These are phyloP conservation scores for Hypercompe scribonia DNA, from an alignment of 2,888 invertebrate genomes.

Conservation along the genomic window DNA sequence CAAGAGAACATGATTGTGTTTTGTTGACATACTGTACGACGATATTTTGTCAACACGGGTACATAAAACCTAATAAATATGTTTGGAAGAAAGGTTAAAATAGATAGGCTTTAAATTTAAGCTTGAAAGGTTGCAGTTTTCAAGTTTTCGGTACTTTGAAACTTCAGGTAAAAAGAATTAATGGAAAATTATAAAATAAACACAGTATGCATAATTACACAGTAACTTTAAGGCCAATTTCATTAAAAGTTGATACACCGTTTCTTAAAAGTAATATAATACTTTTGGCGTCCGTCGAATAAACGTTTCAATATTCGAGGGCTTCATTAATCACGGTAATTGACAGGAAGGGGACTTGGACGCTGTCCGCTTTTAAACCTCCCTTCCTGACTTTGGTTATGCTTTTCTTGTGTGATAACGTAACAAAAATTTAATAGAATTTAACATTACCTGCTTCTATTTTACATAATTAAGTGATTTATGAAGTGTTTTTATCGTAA, in stretches of 20 bases:
- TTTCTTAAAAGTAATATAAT: constrained; percentile 77
- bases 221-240: constrained; percentile 55
- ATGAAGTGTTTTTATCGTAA: no score
- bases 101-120: not conserved
- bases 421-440: constrained; percentile 55
- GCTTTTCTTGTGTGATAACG: constrained; percentile 68
- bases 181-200: constrained; percentile 31
- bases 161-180: constrained; percentile 5
- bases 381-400: constrained; percentile 52
- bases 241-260: constrained; percentile 77
- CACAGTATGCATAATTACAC: constrained; percentile 31
- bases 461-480: not conserved
- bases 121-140: not conserved
- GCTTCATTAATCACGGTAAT: constrained; percentile 85
- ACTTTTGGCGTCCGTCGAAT: constrained; percentile 79
- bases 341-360: constrained; percentile 79
- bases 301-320: constrained; percentile 84
- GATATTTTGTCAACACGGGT: constrained; percentile 25
- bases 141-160: constrained; percentile 4
- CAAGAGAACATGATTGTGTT: constrained; percentile 54
- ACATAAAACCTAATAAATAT: not conserved
- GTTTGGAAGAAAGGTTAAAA: not conserved
- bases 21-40: constrained; percentile 41
- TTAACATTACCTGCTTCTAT: constrained; percentile 24
- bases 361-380: constrained; percentile 66